Percentiles rank a stretch among this genome's conserved stretches.
These are phyloP conservation scores for Sarcoramphus papa DNA, from an alignment of 2,797 vertebrate genomes.

Conservation along the genomic window DNA sequence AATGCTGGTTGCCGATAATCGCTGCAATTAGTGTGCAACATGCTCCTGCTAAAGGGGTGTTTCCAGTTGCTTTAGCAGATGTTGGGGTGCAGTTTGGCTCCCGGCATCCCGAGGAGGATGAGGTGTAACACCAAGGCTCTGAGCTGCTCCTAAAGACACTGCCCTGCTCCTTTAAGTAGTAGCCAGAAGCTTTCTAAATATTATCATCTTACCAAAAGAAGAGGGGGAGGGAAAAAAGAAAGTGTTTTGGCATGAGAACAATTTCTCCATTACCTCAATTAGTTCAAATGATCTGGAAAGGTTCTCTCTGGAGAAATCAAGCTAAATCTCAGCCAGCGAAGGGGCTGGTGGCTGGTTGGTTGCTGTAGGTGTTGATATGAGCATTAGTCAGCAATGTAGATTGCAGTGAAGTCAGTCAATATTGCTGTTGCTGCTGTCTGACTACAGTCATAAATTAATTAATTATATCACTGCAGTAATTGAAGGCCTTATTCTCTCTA, in stretches of 20 bases:
- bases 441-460: conserved; percentile 61
- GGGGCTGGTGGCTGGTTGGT: conserved; percentile 30
- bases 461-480: conserved; percentile 63
- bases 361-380: conserved; percentile 76
- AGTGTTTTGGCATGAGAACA: conserved; percentile 73
- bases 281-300: conserved; percentile 79
- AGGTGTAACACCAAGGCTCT: background rate
- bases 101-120: background rate
- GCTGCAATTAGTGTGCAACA: conserved; percentile 21
- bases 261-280: conserved; percentile 81
- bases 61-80: conserved; percentile 20
- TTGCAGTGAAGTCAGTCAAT: conserved; percentile 70
- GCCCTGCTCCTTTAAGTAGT: conserved; percentile 16
- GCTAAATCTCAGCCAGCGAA: conserved; percentile 48
- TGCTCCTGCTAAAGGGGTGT: conserved; percentile 26
- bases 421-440: conserved; percentile 56
- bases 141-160: background rate
- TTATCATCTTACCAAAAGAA: conserved; percentile 66
- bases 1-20: conserved; percentile 35
- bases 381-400: conserved; percentile 74
- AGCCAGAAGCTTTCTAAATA: conserved; percentile 37
- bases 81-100: conserved; percentile 11
- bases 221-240: background rate
- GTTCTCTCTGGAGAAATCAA: conserved; percentile 74
- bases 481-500: conserved; percentile 20